Base-by-base conservation (phyloP, 2,888 invertebrate species). In the Digitonthophagus gazella region DNA sequence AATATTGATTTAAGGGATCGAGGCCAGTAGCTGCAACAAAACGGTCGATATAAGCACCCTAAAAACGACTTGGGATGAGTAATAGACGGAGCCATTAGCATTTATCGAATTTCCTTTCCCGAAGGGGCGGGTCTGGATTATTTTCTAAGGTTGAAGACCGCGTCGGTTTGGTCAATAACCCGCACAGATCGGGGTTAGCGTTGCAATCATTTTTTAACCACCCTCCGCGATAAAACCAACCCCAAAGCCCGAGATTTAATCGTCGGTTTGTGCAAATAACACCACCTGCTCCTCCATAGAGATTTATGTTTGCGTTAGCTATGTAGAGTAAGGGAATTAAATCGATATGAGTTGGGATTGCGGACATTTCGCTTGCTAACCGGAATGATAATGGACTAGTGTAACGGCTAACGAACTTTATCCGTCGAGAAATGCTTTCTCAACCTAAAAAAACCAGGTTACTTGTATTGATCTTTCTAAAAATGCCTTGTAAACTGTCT, bases 1-100 rank as follows among this genome's bases (percentile, higher is more conserved):
- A 89, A 78, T 86, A 84, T 83, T 75, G 82, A 80, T 75, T 78
- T 72, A 73, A 77, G 73, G 87, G 83, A 80, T 83, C 83, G 78
- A 82, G 80, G 80, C 82, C 83, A 78, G 81, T 88, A 85, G 87
- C 89, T 89, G 87, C 19, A 86, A 87, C 80, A 81, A 80, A 74
- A 69, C 71, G 28, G n/a, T n/a, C n/a, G n/a, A 54, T 54, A 14
- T 54, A 11, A 2, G 14, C 54, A 54, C 54, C 11, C 11, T 54
- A 18, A 58, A 58, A 15, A 15, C 6, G 16, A 57, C 6, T 58
- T 58, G 15, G 18, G 15, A 0, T 58, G 15, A 58, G 15, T 67
- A 56, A 66, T 20, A n/a, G 20, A 44, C 4, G 5, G 22, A 58
- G 22, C 58, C 66, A 44, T 58, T 19, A 58, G 66, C 28, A 66